A percentile compares a stretch with the other conserved stretches of the same genome.
Evolutionary conservation across 2,113 vertebrate species (phyloP).

Genomic region (Cephalopholis sonnerati): DNA sequence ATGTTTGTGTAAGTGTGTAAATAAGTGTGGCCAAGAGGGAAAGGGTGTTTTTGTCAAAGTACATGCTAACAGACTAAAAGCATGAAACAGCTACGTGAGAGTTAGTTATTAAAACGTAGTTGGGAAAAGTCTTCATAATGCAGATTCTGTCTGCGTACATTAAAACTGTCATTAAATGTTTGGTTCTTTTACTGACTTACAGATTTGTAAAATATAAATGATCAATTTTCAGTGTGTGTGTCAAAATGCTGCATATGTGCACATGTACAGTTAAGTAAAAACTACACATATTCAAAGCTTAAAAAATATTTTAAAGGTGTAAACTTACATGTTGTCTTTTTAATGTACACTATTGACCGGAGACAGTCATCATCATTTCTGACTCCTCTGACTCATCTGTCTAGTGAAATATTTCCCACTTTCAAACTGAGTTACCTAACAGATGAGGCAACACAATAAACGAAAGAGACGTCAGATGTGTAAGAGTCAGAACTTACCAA

Average conservation of each 20-base stretch:
- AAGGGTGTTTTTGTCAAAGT: neutral
- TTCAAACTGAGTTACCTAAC: slow-evolving; percentile 29
- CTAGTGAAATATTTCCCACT: slow-evolving; percentile 36
- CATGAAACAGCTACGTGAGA: neutral
- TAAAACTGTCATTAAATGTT: neutral
- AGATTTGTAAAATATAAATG: neutral
- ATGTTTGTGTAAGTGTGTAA: slow-evolving; percentile 10
- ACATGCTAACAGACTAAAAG: neutral
- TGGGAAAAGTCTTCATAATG: neutral
- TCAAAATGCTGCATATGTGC: neutral
- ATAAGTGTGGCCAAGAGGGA: neutral
- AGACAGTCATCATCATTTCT: slow-evolving; percentile 13
- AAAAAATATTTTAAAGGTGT: neutral
- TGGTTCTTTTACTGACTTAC: neutral
- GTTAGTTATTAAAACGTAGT: neutral
- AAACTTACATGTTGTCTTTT: no score
- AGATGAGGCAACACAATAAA: slow-evolving; percentile 24
- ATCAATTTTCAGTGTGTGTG: neutral
- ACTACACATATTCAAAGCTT: neutral
- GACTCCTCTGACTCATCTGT: slow-evolving; percentile 47
- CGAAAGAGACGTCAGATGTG: neutral
- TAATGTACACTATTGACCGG: slow-evolving; percentile 11
- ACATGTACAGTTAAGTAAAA: neutral
- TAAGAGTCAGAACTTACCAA: neutral
- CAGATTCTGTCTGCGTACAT: neutral